phyloP scores from a whole-genome alignment of 2,113 vertebrate species.

The Miniopterus natalensis region DNA sequence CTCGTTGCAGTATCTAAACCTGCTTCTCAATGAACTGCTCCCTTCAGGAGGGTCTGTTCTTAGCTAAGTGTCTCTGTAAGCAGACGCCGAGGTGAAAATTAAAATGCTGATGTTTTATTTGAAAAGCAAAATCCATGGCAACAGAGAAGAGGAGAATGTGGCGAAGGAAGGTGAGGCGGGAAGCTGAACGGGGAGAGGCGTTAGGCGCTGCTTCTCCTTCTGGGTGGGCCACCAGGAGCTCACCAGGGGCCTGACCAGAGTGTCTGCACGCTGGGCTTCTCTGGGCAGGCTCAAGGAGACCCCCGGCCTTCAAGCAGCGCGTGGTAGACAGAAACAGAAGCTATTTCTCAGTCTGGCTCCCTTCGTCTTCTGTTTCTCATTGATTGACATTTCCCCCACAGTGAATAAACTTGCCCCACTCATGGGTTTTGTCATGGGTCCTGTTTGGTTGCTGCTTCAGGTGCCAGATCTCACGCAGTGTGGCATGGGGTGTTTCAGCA shows the following conservation, averaged over 20 bases:
- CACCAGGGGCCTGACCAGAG: rapidly evolving
- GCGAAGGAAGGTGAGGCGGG: not conserved
- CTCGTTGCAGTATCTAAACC: rapidly evolving
- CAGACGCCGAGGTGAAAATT: not conserved
- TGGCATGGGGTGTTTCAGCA: not conserved
- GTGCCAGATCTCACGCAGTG: not conserved
- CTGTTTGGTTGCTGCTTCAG: not conserved
- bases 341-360: not conserved
- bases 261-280: rapidly evolving
- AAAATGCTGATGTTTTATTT: not conserved
- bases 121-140: not conserved
- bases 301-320: rapidly evolving
- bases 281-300: not conserved
- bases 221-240: not conserved
- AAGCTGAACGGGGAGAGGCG: not conserved
- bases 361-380: not conserved
- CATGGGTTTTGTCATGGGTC: not conserved
- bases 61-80: not conserved
- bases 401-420: not conserved
- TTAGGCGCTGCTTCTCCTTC: not conserved
- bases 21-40: not conserved
- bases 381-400: not conserved
- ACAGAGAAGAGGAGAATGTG: not conserved
- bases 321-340: not conserved
- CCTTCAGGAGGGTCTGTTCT: not conserved